A percentile compares a stretch with the other conserved stretches of the same genome.
Evolutionary conservation across 53 echinoderm and acorn worm species (phyloP).

Genomic region (Hippasteria phrygiana): DNA sequence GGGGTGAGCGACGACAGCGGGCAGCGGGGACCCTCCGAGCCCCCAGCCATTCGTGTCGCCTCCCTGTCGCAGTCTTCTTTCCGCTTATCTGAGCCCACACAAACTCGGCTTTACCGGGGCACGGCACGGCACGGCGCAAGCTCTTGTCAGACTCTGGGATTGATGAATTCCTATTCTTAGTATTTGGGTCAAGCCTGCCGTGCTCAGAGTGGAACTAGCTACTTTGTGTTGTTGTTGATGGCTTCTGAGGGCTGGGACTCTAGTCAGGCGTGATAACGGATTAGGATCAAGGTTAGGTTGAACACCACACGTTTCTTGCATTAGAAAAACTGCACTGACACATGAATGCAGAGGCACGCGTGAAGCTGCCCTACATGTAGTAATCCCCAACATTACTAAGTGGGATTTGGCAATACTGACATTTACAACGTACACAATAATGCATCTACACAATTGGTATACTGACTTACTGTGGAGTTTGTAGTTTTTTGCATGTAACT

Average conservation of each 20-base stretch:
- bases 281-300: constrained; percentile 60
- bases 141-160: not conserved
- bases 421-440: too few relatives aligned
- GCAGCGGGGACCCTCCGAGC: constrained; percentile 23
- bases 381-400: not conserved
- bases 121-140: not conserved
- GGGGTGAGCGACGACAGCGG: not conserved
- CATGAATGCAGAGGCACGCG: not conserved
- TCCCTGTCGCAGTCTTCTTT: constrained; percentile 58
- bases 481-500: too few relatives aligned
- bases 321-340: not conserved
- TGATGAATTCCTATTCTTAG: constrained; percentile 48
- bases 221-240: constrained; percentile 51
- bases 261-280: constrained; percentile 35
- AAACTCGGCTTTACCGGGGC: not conserved
- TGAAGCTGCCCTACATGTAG: not conserved
- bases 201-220: constrained; percentile 9
- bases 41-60: constrained; percentile 57
- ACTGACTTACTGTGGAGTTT: too few relatives aligned
- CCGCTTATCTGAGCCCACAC: constrained; percentile 63
- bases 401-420: not conserved
- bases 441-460: too few relatives aligned
- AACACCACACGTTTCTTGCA: not conserved
- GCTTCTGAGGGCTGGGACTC: constrained; percentile 10
- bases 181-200: constrained; percentile 56